A percentile compares a stretch with the other conserved stretches of the same genome.
Evolutionary conservation across 2,797 vertebrate species (phyloP).

Genomic region (Mionectes olivaceus): DNA sequence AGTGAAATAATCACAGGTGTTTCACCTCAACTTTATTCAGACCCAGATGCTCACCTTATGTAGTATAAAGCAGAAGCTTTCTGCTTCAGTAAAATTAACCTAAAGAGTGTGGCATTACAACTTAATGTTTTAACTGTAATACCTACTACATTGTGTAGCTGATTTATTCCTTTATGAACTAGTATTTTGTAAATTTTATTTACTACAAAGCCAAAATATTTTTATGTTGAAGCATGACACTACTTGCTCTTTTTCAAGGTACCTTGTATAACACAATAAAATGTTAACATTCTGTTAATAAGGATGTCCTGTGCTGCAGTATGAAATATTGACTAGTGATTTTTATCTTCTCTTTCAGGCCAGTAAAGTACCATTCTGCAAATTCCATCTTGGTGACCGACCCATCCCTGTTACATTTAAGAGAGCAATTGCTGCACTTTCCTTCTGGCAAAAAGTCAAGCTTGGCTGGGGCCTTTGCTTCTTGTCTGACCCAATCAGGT

Average conservation of each 20-base stretch:
- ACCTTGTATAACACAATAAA: not conserved
- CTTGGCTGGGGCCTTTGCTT: conserved; percentile 98
- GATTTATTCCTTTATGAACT: not conserved
- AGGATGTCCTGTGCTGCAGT: not conserved
- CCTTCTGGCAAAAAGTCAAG: conserved; percentile 97
- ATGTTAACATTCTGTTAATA: accelerated
- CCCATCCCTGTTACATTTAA: conserved; percentile 98
- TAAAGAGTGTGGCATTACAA: not conserved
- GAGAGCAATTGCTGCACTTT: conserved; percentile 95
- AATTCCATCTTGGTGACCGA: conserved; percentile 96
- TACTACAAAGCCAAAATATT: not conserved
- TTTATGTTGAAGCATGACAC: not conserved
- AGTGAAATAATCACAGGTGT: not conserved
- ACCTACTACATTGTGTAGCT: not conserved
- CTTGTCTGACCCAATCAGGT: conserved; percentile 98
- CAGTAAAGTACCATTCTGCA: conserved; percentile 96
- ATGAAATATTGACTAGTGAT: not conserved
- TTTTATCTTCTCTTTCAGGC: conserved; percentile 80
- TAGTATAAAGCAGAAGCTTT: not conserved
- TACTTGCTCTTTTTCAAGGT: not conserved
- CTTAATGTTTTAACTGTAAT: not conserved
- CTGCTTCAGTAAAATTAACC: not conserved
- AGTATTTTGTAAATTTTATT: not conserved
- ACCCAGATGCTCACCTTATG: not conserved
- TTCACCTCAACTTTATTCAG: not conserved